Conservation (phyloP, 1,140 invertebrate genomes). For the Melipona quadrifasciata region DNA sequence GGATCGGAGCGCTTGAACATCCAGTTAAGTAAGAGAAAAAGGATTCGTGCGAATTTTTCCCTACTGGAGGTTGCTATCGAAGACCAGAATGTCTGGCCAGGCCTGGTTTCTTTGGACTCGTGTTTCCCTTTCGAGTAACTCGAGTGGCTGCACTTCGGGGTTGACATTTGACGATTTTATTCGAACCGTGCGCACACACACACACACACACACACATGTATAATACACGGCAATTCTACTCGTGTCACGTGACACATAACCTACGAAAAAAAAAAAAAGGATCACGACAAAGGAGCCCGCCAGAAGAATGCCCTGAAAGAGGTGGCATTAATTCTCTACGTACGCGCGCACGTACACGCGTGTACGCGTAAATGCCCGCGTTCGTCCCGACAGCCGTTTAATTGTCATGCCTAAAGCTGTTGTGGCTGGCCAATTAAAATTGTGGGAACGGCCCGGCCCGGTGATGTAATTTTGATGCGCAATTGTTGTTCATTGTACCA, state of each 20-base stretch:
- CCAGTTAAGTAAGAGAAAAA: neutral
- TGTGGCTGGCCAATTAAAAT: slow-evolving; percentile 43
- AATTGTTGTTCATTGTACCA: neutral
- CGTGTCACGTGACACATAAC: slow-evolving; percentile 49
- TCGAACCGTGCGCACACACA: slow-evolving; percentile 16
- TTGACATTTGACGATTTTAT: slow-evolving; percentile 67
- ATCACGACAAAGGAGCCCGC: slow-evolving; percentile 53
- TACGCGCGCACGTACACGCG: neutral
- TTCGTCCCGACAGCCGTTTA: slow-evolving; percentile 63
- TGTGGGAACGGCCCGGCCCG: slow-evolving; percentile 45
- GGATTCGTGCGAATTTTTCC: neutral
- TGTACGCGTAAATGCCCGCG: slow-evolving; percentile 22
- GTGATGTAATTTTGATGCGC: slow-evolving; percentile 14
- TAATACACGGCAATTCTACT: slow-evolving; percentile 43
- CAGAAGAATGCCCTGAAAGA: slow-evolving; percentile 54
- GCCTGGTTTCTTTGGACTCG: slow-evolving; percentile 24
- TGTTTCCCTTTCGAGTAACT: slow-evolving; percentile 64
- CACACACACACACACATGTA: too few species aligned
- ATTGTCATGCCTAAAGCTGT: slow-evolving; percentile 56
- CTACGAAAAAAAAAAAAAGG: slow-evolving; percentile 24
- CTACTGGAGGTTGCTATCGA: neutral
- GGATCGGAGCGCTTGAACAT: neutral
- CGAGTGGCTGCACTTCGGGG: slow-evolving; percentile 55
- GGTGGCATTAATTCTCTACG: slow-evolving; percentile 62
- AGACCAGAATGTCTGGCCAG: neutral